These are phyloP conservation scores for Pseudococcus longispinus DNA, from an alignment of 2,888 invertebrate genomes.

Conservation along the genomic window DNA sequence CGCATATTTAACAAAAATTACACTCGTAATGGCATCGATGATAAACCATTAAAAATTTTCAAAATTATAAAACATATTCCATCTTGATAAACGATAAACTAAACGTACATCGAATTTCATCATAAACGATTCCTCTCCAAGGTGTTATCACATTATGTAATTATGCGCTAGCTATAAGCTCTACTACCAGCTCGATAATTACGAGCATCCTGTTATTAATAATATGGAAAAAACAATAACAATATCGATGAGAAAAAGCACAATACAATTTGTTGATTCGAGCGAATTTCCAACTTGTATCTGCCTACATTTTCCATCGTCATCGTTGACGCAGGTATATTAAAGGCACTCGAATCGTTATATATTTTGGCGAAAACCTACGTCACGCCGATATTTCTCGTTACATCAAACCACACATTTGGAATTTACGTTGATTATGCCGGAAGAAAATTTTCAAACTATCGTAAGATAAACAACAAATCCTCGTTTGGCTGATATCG, in stretches of 20 bases:
- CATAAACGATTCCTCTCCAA: not conserved
- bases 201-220: not conserved
- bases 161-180: not conserved
- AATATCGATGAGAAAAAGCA: not conserved
- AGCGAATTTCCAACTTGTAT: not conserved
- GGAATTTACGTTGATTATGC: slow-evolving; percentile 15
- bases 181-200: not conserved
- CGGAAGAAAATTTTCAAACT: not conserved
- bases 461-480: slow-evolving; percentile 15
- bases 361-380: not conserved
- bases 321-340: not conserved
- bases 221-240: not conserved
- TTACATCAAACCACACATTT: not conserved
- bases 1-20: not conserved
- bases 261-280: not conserved
- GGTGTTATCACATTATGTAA: not conserved
- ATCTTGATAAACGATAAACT: not conserved
- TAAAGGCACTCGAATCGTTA: not conserved
- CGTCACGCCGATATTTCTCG: not conserved
- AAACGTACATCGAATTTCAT: not conserved
- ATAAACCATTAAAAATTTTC: not conserved
- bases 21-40: not conserved
- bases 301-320: not conserved
- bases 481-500: not conserved
- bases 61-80: not conserved